A percentile compares a stretch with the other conserved stretches of the same genome.
Evolutionary conservation across 2,797 vertebrate species (phyloP).

Genomic region (Clarias fuscus): DNA sequence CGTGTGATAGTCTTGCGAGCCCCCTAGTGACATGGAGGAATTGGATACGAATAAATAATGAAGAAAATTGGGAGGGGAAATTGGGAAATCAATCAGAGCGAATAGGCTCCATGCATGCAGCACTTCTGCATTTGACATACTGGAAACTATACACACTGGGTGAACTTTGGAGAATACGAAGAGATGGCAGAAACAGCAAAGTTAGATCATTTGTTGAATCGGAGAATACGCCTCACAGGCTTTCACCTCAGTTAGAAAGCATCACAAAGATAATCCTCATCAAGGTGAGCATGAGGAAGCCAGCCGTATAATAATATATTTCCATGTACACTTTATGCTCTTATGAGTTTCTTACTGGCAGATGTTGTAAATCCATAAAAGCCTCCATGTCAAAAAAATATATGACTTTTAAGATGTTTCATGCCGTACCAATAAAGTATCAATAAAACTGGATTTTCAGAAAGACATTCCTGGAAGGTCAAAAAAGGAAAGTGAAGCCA

Average conservation of each 20-base stretch:
- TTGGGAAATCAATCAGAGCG: too few relatives aligned
- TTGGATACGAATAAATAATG: too few relatives aligned
- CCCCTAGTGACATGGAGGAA: too few relatives aligned
- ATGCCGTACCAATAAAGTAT: conserved; percentile 5
- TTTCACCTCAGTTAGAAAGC: not conserved
- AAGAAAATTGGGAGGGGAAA: too few relatives aligned
- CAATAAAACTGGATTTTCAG: not conserved
- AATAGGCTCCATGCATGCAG: too few relatives aligned
- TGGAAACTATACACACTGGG: too few relatives aligned
- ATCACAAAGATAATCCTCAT: not conserved
- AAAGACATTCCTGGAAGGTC: conserved; percentile 31
- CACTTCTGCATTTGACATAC: too few relatives aligned
- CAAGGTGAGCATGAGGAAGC: not conserved
- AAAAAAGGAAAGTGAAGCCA: conserved; percentile 4
- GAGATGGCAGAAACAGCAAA: too few relatives aligned
- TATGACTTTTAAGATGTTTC: conserved; percentile 4
- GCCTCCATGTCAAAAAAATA: conserved; percentile 7
- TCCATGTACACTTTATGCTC: conserved; percentile 1
- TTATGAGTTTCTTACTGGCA: not conserved
- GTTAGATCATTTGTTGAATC: not conserved
- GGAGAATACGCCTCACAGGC: not conserved
- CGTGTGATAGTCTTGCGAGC: too few relatives aligned
- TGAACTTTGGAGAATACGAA: too few relatives aligned
- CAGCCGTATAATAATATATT: not conserved
- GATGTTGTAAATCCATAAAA: conserved; percentile 21